Conservation (phyloP, 2,888 invertebrate genomes). For the Microplitis manilae region DNA sequence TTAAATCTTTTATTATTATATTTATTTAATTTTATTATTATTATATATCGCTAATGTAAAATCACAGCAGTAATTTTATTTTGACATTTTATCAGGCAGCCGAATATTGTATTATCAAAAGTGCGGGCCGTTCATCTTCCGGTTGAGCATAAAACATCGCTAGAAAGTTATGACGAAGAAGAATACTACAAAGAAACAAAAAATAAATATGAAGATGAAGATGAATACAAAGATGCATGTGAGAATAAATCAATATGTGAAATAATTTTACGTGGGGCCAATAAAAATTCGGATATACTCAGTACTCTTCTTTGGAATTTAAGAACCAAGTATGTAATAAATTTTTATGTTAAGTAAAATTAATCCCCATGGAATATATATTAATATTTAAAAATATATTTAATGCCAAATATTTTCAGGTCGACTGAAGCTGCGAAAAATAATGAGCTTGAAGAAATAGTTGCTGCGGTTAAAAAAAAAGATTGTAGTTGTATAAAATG, state of each 20-base stretch:
- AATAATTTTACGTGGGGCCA: slow-evolving; percentile 57
- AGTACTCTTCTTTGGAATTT: slow-evolving; percentile 60
- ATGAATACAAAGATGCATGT: slow-evolving; percentile 53
- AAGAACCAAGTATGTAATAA: slow-evolving; percentile 54
- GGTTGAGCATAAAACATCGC: slow-evolving; percentile 59
- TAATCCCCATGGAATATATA: too few species aligned
- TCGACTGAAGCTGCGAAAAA: slow-evolving; percentile 61
- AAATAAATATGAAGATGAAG: slow-evolving; percentile 16
- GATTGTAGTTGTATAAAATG: slow-evolving; percentile 64
- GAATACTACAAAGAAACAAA: not conserved
- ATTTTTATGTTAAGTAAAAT: too few species aligned
- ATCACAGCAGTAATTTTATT: not conserved
- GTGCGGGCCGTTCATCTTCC: slow-evolving; percentile 62
- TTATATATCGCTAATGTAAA: not conserved
- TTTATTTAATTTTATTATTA: not conserved
- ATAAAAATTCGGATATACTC: slow-evolving; percentile 54
- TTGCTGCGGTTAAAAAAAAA: slow-evolving; percentile 65
- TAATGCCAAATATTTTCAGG: slow-evolving; percentile 44
- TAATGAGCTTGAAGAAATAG: slow-evolving; percentile 64
- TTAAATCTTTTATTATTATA: not conserved
- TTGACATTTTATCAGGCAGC: slow-evolving; percentile 52
- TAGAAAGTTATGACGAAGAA: slow-evolving; percentile 39
- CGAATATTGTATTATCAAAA: slow-evolving; percentile 67
- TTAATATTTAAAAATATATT: slow-evolving; percentile 21
- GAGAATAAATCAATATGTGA: slow-evolving; percentile 67